A percentile compares a stretch with the other conserved stretches of the same genome.
phyloP scores from a whole-genome alignment of 1,140 invertebrate species.

The Glomeris maerens region DNA sequence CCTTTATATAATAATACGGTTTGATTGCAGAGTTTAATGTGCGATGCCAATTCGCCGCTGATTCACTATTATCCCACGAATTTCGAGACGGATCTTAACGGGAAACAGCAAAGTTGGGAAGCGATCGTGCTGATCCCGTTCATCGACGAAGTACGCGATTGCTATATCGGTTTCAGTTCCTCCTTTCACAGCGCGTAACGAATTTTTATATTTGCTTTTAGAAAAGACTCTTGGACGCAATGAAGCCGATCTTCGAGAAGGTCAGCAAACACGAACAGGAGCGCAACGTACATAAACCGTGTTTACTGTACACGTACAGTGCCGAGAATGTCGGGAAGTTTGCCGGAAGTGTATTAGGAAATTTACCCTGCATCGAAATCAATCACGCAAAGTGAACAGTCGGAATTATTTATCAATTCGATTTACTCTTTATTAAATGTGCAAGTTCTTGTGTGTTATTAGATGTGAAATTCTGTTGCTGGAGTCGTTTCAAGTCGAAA shows the following conservation, averaged over 20 bases:
- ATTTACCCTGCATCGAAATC: constrained; percentile 46
- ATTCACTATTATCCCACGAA: constrained; percentile 77
- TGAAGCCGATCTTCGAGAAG: constrained; percentile 48
- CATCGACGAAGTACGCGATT: constrained; percentile 63
- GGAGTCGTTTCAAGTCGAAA: constrained; percentile 30
- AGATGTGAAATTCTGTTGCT: constrained; percentile 9
- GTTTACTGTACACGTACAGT: constrained; percentile 59
- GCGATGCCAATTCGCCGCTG: constrained; percentile 61
- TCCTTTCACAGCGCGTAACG: not conserved
- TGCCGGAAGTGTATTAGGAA: constrained; percentile 37
- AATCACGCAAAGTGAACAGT: constrained; percentile 38
- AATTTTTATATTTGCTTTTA: constrained; percentile 23
- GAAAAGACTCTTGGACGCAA: constrained; percentile 55
- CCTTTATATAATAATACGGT: no score
- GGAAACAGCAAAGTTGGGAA: constrained; percentile 93
- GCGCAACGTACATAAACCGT: constrained; percentile 71
- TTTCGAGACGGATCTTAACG: constrained; percentile 76
- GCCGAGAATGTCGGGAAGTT: constrained; percentile 38
- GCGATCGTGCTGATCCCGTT: constrained; percentile 93
- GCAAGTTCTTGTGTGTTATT: constrained; percentile 1
- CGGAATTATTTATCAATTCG: not conserved
- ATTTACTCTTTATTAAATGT: not conserved
- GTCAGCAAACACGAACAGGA: constrained; percentile 54
- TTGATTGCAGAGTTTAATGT: constrained; percentile 55
- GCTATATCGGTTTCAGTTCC: not conserved